Evolutionary conservation across 2,113 vertebrate genomes (phyloP).

Genomic region (Porphyrio hochstetteri): DNA sequence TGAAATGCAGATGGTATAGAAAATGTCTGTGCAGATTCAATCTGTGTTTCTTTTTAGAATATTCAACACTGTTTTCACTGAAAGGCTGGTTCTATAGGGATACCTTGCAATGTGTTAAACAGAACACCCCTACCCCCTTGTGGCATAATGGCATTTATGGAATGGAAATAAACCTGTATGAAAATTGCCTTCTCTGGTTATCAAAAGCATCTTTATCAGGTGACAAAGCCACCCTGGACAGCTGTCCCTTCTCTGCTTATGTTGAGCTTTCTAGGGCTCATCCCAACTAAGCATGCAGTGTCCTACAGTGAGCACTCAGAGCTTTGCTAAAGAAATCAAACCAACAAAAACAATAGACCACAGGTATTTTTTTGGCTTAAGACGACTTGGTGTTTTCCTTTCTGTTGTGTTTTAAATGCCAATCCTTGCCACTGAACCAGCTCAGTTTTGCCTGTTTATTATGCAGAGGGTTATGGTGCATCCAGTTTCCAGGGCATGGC

Average conservation of each 20-base stretch:
- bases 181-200: conserved; percentile 8
- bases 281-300: not conserved
- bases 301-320: not conserved
- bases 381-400: not conserved
- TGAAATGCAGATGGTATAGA: conserved; percentile 57
- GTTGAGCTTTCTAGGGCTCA: not conserved
- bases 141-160: conserved; percentile 69
- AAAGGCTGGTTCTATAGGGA: conserved; percentile 10
- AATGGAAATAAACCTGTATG: conserved; percentile 31
- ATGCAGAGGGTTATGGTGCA: not conserved
- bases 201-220: conserved; percentile 12
- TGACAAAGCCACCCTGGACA: not conserved
- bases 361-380: not conserved
- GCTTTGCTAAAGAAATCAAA: not conserved
- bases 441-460: not conserved
- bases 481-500: conserved; percentile 21
- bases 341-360: not conserved
- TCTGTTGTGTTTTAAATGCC: not conserved
- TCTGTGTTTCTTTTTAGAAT: conserved; percentile 28
- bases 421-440: not conserved
- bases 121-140: conserved; percentile 81
- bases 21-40: conserved; percentile 56
- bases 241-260: not conserved
- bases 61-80: not conserved
- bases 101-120: conserved; percentile 19